These are phyloP conservation scores for Archilochus colubris DNA, from an alignment of 2,113 vertebrate species.

Conservation along the genomic window DNA sequence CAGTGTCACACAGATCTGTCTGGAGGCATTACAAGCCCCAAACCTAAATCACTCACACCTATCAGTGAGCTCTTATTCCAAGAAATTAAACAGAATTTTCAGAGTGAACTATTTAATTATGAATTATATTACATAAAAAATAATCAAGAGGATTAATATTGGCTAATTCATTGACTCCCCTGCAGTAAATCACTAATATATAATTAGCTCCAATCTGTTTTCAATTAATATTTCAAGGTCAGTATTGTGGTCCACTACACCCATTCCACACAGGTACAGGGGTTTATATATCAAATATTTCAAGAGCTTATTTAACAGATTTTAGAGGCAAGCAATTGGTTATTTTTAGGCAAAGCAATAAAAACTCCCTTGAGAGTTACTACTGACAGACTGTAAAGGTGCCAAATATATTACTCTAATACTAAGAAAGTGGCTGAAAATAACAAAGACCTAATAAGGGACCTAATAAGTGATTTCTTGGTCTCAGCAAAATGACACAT, in stretches of 20 bases:
- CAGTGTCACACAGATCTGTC: neutral
- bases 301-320: neutral
- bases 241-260: neutral
- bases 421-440: neutral
- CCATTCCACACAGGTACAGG: neutral
- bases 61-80: neutral
- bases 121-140: neutral
- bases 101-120: neutral
- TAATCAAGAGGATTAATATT: neutral
- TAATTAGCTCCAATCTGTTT: neutral
- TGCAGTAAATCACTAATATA: neutral
- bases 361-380: neutral
- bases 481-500: neutral
- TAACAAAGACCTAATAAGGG: fast-evolving
- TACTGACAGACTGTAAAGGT: neutral
- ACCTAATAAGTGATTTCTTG: neutral
- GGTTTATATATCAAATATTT: neutral
- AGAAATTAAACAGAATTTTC: neutral
- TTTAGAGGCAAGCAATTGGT: neutral
- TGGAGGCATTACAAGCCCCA: neutral
- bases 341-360: neutral
- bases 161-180: neutral
- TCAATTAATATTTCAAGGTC: neutral
- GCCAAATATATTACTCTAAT: neutral
- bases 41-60: neutral